Percentiles rank a stretch among this genome's conserved stretches.
phyloP scores from a whole-genome alignment of 2,888 invertebrate species.

The Lordiphosa fenestrarum region DNA sequence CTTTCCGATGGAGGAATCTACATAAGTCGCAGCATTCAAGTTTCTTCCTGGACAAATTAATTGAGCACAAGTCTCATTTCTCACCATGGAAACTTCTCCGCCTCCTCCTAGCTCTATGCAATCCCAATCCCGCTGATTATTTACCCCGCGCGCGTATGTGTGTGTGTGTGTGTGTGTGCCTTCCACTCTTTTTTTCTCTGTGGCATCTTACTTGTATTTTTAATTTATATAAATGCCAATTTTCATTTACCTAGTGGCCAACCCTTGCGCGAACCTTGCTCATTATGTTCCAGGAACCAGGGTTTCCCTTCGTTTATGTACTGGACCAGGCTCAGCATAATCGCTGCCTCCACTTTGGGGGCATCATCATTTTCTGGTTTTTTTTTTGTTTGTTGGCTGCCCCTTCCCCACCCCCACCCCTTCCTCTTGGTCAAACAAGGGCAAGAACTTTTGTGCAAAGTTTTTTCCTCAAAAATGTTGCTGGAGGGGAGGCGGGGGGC shows the following conservation, averaged over 20 bases:
- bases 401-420: slow-evolving; percentile 12
- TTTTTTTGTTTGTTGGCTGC: slow-evolving; percentile 1
- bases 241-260: slow-evolving; percentile 65
- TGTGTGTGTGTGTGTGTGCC: slow-evolving; percentile 20
- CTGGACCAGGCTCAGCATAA: slow-evolving; percentile 33
- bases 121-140: too few relatives aligned
- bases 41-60: too few relatives aligned
- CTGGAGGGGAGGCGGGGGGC: slow-evolving; percentile 18
- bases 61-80: too few relatives aligned
- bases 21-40: too few relatives aligned
- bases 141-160: slow-evolving; percentile 12
- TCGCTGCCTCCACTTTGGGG: slow-evolving; percentile 19
- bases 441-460: slow-evolving; percentile 30
- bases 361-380: slow-evolving; percentile 16
- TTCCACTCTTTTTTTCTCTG: slow-evolving; percentile 5
- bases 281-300: slow-evolving; percentile 4
- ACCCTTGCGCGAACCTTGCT: slow-evolving; percentile 45
- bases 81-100: not conserved
- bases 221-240: slow-evolving; percentile 77
- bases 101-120: slow-evolving; percentile 1
- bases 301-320: slow-evolving; percentile 48
- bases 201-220: slow-evolving; percentile 42
- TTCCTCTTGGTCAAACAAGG: slow-evolving; percentile 6
- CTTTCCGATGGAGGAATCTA: too few relatives aligned
- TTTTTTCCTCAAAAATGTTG: slow-evolving; percentile 3